A percentile compares a stretch with the other conserved stretches of the same genome.
Conservation (phyloP, 2,113 vertebrate species). For the Andinoacara biseriatus region DNA sequence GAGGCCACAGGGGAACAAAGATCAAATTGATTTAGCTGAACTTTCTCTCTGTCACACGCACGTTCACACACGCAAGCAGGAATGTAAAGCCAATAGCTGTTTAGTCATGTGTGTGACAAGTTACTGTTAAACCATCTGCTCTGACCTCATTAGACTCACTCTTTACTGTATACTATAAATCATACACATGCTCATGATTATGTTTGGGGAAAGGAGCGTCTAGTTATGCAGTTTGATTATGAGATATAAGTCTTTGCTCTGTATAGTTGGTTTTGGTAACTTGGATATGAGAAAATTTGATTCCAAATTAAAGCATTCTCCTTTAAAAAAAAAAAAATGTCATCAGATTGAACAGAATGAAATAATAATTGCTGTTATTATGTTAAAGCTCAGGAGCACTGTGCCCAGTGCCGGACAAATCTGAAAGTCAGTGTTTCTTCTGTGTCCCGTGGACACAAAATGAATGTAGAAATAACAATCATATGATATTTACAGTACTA, state of each 20-base stretch:
- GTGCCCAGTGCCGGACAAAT: too few species aligned
- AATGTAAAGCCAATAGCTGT: constrained; percentile 44
- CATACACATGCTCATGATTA: background rate
- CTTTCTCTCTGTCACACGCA: background rate
- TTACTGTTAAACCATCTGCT: constrained; percentile 60
- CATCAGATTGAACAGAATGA: background rate
- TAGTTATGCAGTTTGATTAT: background rate
- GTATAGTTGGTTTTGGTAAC: background rate
- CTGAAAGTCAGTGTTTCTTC: background rate
- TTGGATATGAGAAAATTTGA: background rate
- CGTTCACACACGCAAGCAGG: background rate
- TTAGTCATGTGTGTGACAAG: constrained; percentile 60
- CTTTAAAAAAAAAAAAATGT: too few species aligned
- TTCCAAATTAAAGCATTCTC: background rate
- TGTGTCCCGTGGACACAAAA: too few species aligned
- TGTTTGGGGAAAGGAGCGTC: background rate
- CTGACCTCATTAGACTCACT: constrained; percentile 54
- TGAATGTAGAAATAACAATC: too few species aligned
- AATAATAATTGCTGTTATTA: background rate
- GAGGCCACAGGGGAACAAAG: background rate
- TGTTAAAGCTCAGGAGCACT: background rate
- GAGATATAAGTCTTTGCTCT: background rate
- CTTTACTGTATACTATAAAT: background rate
- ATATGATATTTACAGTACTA: background rate
- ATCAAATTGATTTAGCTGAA: background rate